phyloP scores from a whole-genome alignment of 2,797 vertebrate genomes.

The Microchirus variegatus region DNA sequence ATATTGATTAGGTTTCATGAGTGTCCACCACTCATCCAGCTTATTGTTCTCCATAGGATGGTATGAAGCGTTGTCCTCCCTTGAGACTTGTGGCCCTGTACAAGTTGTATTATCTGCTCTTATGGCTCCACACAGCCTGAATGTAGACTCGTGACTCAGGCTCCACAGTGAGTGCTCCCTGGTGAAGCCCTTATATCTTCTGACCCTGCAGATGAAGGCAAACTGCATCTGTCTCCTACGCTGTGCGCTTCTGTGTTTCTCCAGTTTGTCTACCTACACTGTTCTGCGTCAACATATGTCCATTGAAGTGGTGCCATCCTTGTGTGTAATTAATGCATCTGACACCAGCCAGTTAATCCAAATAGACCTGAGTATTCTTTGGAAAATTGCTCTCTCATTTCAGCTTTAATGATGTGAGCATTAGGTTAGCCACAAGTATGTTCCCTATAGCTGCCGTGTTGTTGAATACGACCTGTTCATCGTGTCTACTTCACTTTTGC shows the following conservation, averaged over 20 bases:
- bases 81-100: conserved; percentile 61
- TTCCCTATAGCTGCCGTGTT: conserved; percentile 6
- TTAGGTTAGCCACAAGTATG: conserved; percentile 21
- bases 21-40: conserved; percentile 65
- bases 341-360: conserved; percentile 32
- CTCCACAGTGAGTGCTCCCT: conserved; percentile 47
- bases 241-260: conserved; percentile 45
- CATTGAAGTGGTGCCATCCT: conserved; percentile 36
- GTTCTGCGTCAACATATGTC: conserved; percentile 57
- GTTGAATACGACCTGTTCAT: conserved; percentile 38
- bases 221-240: conserved; percentile 59
- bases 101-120: conserved; percentile 67
- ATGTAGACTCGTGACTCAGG: conserved; percentile 68
- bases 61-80: conserved; percentile 61
- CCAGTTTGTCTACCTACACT: conserved; percentile 45
- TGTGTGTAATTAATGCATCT: conserved; percentile 58
- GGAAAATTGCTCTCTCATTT: conserved; percentile 23
- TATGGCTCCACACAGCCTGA: conserved; percentile 62
- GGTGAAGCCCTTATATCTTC: conserved; percentile 79
- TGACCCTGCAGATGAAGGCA: conserved; percentile 60
- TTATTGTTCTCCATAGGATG: conserved; percentile 73
- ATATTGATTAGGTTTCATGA: conserved; percentile 84
- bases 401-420: conserved; percentile 25
- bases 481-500: conserved; percentile 53
- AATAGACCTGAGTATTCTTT: conserved; percentile 5